These are phyloP conservation scores for Pleuronectes platessa DNA, from an alignment of 2,113 vertebrate species.

Conservation along the genomic window DNA sequence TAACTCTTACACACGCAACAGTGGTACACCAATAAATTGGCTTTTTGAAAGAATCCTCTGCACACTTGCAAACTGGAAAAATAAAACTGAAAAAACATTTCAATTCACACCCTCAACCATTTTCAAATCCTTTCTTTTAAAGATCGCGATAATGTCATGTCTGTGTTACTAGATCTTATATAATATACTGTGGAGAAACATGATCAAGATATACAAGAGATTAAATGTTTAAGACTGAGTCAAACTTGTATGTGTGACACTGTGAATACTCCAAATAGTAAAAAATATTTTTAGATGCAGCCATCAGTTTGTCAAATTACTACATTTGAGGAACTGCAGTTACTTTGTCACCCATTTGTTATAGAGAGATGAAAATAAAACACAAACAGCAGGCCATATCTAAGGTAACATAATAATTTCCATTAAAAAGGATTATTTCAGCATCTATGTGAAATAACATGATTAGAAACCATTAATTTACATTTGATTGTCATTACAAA, in stretches of 20 bases:
- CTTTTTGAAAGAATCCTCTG: slow-evolving; percentile 35
- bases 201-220: slow-evolving; percentile 52
- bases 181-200: slow-evolving; percentile 58
- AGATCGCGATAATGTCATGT: slow-evolving; percentile 48
- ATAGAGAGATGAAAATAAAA: slow-evolving; percentile 59
- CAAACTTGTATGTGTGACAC: slow-evolving; percentile 35
- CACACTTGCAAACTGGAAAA: slow-evolving; percentile 35
- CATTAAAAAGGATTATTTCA: slow-evolving; percentile 73
- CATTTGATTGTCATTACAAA: slow-evolving; percentile 86
- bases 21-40: slow-evolving; percentile 55
- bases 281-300: slow-evolving; percentile 58
- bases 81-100: not conserved
- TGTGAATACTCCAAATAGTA: slow-evolving; percentile 54
- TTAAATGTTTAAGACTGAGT: slow-evolving; percentile 54
- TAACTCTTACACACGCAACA: slow-evolving; percentile 59
- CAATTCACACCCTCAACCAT: slow-evolving; percentile 19
- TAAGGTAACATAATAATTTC: slow-evolving; percentile 64
- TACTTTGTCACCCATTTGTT: slow-evolving; percentile 37
- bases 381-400: slow-evolving; percentile 66
- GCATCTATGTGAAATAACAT: slow-evolving; percentile 70
- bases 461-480: slow-evolving; percentile 82
- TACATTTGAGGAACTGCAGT: slow-evolving; percentile 33
- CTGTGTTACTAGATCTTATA: slow-evolving; percentile 48
- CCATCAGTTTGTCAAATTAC: slow-evolving; percentile 50
- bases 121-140: slow-evolving; percentile 39